Evolutionary conservation across 2,888 invertebrate genomes (phyloP).

Genomic region (Dioctria linearis): DNA sequence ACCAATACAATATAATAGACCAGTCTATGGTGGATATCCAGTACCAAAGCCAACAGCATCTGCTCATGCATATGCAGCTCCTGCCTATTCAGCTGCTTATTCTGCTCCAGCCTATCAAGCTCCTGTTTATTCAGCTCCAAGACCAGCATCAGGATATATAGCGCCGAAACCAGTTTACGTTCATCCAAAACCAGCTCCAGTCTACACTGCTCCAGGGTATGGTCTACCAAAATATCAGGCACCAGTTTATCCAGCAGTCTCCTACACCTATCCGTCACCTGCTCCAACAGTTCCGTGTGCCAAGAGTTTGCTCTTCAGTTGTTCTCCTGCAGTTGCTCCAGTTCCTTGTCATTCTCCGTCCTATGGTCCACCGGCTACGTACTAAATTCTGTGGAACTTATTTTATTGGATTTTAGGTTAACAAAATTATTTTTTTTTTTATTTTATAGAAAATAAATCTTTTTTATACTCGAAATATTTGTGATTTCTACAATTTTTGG

Average conservation of each 20-base stretch:
- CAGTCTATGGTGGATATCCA: background rate
- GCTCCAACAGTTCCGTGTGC: conserved; percentile 44
- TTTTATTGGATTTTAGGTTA: conserved; percentile 5
- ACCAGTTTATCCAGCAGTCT: conserved; percentile 6
- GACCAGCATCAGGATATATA: background rate
- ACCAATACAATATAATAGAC: no score
- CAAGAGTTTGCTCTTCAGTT: conserved; percentile 52
- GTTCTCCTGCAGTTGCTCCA: conserved; percentile 50
- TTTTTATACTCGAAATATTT: background rate
- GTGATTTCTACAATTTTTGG: background rate
- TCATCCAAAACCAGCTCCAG: background rate
- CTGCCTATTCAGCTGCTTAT: conserved; percentile 5
- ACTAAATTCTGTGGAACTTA: background rate
- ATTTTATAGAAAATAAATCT: no score
- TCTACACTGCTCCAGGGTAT: background rate
- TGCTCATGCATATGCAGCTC: background rate
- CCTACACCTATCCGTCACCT: conserved; percentile 32
- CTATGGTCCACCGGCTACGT: conserved; percentile 5
- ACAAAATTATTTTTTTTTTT: background rate
- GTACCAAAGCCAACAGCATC: conserved; percentile 3
- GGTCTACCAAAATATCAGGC: background rate
- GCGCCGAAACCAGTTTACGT: background rate
- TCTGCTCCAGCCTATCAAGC: background rate
- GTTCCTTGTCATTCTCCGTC: conserved; percentile 44
- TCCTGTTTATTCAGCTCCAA: background rate